Percentiles rank a stretch among this genome's conserved stretches.
These are phyloP conservation scores for Acanthurus leucopareius DNA, from an alignment of 2,797 vertebrate species.

Conservation along the genomic window DNA sequence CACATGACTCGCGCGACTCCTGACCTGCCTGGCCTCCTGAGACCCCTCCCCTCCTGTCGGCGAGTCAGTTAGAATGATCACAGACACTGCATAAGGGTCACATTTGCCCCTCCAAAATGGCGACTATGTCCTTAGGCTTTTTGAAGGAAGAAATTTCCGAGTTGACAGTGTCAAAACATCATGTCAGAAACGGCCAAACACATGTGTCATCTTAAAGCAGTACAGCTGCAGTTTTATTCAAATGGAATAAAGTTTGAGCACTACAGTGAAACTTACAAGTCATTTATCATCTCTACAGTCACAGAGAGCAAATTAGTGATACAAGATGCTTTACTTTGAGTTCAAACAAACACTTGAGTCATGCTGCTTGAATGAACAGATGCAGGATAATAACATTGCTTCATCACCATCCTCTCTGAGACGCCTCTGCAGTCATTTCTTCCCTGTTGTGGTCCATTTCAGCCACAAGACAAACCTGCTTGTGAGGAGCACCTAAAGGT, in stretches of 20 bases:
- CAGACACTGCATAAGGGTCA: constrained; percentile 65
- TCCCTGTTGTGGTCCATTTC: constrained; percentile 59
- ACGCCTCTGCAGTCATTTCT: constrained; percentile 66
- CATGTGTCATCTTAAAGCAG: constrained; percentile 78
- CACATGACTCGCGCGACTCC: constrained; percentile 89
- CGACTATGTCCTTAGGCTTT: constrained; percentile 71
- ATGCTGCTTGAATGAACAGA: constrained; percentile 64
- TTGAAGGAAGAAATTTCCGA: constrained; percentile 67
- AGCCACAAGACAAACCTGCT: constrained; percentile 64
- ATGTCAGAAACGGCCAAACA: constrained; percentile 72
- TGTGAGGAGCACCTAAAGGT: constrained; percentile 73
- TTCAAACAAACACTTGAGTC: constrained; percentile 51
- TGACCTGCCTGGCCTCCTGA: constrained; percentile 86
- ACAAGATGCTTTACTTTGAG: constrained; percentile 50
- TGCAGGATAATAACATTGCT: constrained; percentile 63
- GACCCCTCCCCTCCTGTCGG: constrained; percentile 78
- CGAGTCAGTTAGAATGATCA: constrained; percentile 65
- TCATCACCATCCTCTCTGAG: constrained; percentile 64
- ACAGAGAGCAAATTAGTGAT: constrained; percentile 67
- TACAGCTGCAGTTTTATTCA: constrained; percentile 61
- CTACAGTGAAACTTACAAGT: constrained; percentile 34
- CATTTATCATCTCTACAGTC: constrained; percentile 54
- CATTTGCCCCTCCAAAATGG: constrained; percentile 76
- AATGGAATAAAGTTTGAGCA: constrained; percentile 62
- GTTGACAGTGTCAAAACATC: constrained; percentile 80